Evolutionary conservation across 2,113 vertebrate species (phyloP), one percentile per base, ranked within the genome.

Genomic region (Syrrhaptes paradoxus): DNA sequence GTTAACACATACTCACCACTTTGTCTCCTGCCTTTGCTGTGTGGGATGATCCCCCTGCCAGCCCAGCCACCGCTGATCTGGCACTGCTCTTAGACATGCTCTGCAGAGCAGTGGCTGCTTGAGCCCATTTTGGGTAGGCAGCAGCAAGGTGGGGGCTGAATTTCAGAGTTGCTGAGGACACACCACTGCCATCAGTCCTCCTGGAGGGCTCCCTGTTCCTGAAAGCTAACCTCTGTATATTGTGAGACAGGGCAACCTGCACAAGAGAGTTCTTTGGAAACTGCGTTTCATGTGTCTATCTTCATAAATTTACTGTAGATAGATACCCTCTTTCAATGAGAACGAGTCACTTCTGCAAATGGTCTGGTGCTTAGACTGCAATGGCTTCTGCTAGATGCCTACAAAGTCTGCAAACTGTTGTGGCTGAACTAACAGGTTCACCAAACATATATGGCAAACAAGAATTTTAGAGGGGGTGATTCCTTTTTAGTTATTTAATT

Each of bases 361-460:
- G 13, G 10, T 28, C 52, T 67, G 54, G 41, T 61, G 49, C 34
- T 82, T 12, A 43, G 17, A 22, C n/a, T 38, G 46, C 32, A 38
- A 16, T 20, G 59, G 31, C 59, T 89, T 89, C 76, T 83, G 45
- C 31, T n/a, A 62, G 17, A 28, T 32, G 21, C 58, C 62, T 68
- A 20, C 45, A 54, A 70, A 52, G 45, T 59, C 74, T 91, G 89
- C 82, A 52, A 87, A 77, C 73, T 84, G n/a, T 36, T 91, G 94
- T 51, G 79, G 85, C 79, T 97, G 79, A 96, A 85, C 86, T 88
- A 82, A 76, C 55, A 87, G 52, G 15, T 83, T 70, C 77, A 82
- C 90, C 65, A 91, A 94, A 77, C 14, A 6, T 74, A 73, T 59
- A 72, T 25, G 77, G 61, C 52, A 80, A 95, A 79, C 18, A 31